Evolutionary conservation across 1,140 invertebrate species (phyloP), one percentile per base, ranked within the genome.

Genomic region (Bombus pyrosoma): DNA sequence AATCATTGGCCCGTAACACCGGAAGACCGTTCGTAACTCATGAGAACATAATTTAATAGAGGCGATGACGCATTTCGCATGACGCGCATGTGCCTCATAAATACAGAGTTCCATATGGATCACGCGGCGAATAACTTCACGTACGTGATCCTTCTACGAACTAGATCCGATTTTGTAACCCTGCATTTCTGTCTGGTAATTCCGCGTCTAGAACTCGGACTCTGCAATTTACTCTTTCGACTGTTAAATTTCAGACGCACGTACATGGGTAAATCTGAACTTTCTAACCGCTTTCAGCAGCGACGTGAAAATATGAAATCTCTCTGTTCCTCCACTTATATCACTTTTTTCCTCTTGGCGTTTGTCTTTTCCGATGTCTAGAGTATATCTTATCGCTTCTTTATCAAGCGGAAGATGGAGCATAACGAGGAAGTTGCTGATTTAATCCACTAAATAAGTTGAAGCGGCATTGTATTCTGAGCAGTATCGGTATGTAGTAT

Each of bases 81-180:
- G 53, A 80, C 39, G 76, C 76, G 83, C 83, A 62, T 79, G 68
- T 80, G 53, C 10, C 13, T 28, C 75, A 39, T 72, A 79, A 84
- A 80, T 79, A 84, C 66, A 47, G 76, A 53, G 68, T 13, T 62
- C 64, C 66, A 77, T 84, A 69, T 80, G 76, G 76, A 66, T 57
- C 83, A 47, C 25, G 64, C 47, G 25, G 9, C 68, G 83, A 84
- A 80, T 80, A 84, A 84, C 83, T 80, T 72, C 66, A 47, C 39
- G 66, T 80, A 84, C 83, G 83, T 80, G 83, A 84, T 62, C 68
- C 53, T 57, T 79, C 76, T 72, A 39, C 76, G 53, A 79, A 80
- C 76, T 47, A 79, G 68, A 64, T 71, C 32, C 77, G 68, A 84
- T 84, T 84, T 80, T 37, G 13, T 25, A 22, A 9, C 39, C 8